Evolutionary conservation across 2,797 vertebrate species (phyloP).

Genomic region (Myotis daubentonii): DNA sequence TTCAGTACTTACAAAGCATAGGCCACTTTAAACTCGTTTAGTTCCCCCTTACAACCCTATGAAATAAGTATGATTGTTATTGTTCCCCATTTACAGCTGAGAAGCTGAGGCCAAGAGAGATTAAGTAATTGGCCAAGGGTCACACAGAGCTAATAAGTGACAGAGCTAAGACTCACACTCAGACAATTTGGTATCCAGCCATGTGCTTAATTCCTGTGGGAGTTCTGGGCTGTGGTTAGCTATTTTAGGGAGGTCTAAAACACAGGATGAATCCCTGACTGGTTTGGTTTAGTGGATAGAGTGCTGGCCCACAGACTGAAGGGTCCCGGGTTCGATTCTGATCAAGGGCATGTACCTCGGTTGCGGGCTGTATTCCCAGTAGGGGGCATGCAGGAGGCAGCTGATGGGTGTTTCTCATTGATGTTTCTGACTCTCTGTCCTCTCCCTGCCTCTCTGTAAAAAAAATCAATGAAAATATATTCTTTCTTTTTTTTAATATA

Average conservation of each 20-base stretch:
- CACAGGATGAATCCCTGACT: not conserved
- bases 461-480: too few species aligned
- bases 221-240: not conserved
- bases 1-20: not conserved
- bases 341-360: too few species aligned
- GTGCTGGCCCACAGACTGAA: fast-evolving
- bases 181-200: not conserved
- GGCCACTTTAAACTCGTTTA: not conserved
- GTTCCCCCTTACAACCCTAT: not conserved
- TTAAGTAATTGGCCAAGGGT: not conserved
- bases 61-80: not conserved
- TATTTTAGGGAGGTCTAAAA: not conserved
- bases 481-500: too few species aligned
- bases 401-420: too few species aligned
- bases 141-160: not conserved
- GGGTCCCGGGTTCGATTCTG: too few species aligned
- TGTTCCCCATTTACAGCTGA: not conserved
- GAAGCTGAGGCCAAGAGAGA: not conserved
- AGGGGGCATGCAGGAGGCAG: too few species aligned
- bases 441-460: too few species aligned
- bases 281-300: too few species aligned
- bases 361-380: too few species aligned
- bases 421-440: too few species aligned
- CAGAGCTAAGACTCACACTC: not conserved
- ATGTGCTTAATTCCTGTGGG: not conserved